These are phyloP conservation scores for Drosophila yooni DNA, from an alignment of 2,888 invertebrate species.

Conservation along the genomic window DNA sequence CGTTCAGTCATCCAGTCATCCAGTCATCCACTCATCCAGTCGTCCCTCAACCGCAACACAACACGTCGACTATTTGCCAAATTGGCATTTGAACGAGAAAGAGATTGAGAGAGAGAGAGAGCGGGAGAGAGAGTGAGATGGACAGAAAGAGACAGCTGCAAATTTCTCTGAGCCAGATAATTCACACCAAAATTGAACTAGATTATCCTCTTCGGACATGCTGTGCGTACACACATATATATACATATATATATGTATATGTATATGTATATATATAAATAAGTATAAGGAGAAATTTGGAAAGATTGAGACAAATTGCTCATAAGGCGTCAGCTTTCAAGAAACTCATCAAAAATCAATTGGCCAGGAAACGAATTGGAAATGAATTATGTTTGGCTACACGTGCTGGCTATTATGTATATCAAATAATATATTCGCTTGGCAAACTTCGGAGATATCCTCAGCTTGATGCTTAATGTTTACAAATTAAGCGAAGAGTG, in stretches of 20 bases:
- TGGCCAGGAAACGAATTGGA: conserved; percentile 13
- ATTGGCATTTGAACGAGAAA: conserved; percentile 13
- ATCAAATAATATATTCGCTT: neutral
- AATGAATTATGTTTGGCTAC: conserved; percentile 1
- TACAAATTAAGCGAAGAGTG: neutral
- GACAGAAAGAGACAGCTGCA: conserved; percentile 5
- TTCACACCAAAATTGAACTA: conserved; percentile 22
- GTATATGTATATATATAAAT: neutral
- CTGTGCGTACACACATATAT: neutral
- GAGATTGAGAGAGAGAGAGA: neutral
- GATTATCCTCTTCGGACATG: conserved; percentile 14
- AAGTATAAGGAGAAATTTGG: neutral
- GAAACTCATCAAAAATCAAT: conserved; percentile 48
- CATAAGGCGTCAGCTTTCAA: conserved; percentile 30
- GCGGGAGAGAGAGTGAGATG: neutral
- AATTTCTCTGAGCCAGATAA: neutral
- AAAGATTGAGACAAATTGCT: conserved; percentile 28
- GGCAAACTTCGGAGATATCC: neutral
- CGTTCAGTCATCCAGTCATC: neutral
- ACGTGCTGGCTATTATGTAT: neutral
- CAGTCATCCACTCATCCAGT: conserved; percentile 8
- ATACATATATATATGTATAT: neutral
- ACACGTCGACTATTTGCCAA: conserved; percentile 47
- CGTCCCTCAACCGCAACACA: conserved; percentile 41
- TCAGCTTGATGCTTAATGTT: neutral